phyloP scores from a whole-genome alignment of 2,888 invertebrate species.

The Philaethria dido region DNA sequence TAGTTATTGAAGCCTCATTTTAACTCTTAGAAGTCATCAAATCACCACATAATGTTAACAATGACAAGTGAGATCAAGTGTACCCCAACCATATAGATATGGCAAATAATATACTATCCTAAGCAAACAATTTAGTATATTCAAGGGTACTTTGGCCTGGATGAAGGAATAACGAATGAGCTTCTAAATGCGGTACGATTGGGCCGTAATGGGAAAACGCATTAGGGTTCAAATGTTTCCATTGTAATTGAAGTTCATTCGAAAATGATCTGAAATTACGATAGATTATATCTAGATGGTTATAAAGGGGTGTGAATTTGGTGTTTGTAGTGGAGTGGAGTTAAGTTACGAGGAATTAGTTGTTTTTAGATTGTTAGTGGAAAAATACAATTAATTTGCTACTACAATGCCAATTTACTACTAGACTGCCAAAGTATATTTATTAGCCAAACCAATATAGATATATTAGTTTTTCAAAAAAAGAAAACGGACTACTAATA shows the following conservation, averaged over 20 bases:
- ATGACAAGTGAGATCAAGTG: slow-evolving; percentile 10
- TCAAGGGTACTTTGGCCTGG: slow-evolving; percentile 15
- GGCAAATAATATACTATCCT: slow-evolving; percentile 25
- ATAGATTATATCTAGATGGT: slow-evolving; percentile 16
- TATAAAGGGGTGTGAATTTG: neutral
- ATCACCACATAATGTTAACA: slow-evolving; percentile 5
- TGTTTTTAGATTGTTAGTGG: neutral
- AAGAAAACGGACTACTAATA: too few species aligned
- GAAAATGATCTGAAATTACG: slow-evolving; percentile 37
- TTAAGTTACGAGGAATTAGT: neutral
- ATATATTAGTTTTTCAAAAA: too few species aligned
- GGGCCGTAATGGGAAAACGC: slow-evolving; percentile 44
- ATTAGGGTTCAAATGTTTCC: slow-evolving; percentile 45
- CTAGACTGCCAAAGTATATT: neutral
- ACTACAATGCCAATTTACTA: too few species aligned
- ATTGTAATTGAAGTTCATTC: slow-evolving; percentile 42
- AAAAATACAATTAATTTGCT: too few species aligned
- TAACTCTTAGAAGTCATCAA: neutral
- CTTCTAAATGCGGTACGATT: slow-evolving; percentile 40
- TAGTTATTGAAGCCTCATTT: too few species aligned
- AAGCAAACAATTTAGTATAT: slow-evolving; percentile 31
- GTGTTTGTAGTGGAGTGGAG: neutral
- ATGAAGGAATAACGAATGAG: slow-evolving; percentile 39
- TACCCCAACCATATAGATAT: slow-evolving; percentile 10
- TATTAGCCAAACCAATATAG: too few species aligned